phyloP scores from a whole-genome alignment of 2,797 vertebrate species.

The Bradypodion ventrale region DNA sequence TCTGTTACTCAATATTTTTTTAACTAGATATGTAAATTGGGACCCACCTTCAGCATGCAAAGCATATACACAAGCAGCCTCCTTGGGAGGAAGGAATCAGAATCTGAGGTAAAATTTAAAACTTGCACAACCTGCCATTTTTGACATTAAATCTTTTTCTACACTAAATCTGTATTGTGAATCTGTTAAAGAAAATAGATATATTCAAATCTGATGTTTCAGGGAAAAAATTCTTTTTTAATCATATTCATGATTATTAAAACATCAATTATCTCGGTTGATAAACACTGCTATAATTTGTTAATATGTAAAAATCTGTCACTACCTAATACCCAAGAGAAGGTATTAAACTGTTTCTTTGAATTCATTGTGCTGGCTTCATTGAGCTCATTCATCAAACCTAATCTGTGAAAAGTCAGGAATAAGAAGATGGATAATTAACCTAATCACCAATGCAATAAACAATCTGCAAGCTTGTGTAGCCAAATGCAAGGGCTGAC shows the following conservation, averaged over 20 bases:
- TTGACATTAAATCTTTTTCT: neutral
- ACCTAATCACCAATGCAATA: conserved; percentile 23
- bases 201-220: neutral
- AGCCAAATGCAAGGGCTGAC: neutral
- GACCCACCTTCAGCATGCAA: neutral
- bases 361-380: conserved; percentile 9
- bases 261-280: neutral
- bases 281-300: conserved; percentile 7
- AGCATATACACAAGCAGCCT: too few species aligned
- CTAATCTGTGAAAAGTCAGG: conserved; percentile 14
- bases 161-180: neutral
- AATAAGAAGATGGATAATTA: conserved; percentile 26
- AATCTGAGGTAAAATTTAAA: neutral
- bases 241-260: neutral
- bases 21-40: neutral
- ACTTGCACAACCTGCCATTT: neutral
- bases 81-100: neutral
- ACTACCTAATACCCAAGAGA: neutral
- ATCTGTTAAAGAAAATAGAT: conserved; percentile 2
- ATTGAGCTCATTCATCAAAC: conserved; percentile 15
- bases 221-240: too few species aligned
- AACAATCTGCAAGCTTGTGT: conserved; percentile 19
- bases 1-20: neutral
- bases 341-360: neutral
- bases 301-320: neutral